Evolutionary conservation across 2,113 vertebrate genomes (phyloP).

Genomic region (Otocyon megalotis): DNA sequence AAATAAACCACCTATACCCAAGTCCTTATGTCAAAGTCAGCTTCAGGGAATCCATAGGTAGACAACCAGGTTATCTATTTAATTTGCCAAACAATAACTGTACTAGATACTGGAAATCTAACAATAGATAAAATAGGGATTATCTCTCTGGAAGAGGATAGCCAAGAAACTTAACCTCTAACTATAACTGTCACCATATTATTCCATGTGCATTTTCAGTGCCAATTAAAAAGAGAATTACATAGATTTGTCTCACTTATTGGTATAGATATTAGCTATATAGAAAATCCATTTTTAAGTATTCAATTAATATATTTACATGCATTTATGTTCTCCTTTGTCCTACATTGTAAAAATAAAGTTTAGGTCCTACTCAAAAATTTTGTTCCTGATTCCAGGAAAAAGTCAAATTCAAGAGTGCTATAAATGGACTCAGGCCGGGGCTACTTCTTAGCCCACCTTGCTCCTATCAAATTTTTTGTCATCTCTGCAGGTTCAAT

Average conservation of each 20-base stretch:
- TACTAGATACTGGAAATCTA: background rate
- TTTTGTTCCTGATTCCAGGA: background rate
- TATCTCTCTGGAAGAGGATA: background rate
- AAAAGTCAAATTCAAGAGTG: background rate
- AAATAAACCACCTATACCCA: background rate
- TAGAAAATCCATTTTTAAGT: background rate
- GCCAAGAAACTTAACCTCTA: background rate
- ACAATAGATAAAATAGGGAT: background rate
- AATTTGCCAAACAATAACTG: background rate
- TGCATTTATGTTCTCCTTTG: background rate
- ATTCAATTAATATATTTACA: background rate
- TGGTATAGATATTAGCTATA: background rate
- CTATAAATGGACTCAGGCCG: background rate
- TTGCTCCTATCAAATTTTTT: background rate
- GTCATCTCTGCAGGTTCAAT: background rate
- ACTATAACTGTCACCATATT: background rate
- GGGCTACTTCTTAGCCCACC: background rate
- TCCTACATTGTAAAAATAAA: background rate
- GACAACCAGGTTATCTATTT: background rate
- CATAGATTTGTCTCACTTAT: background rate
- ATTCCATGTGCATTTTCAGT: background rate
- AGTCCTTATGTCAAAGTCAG: background rate
- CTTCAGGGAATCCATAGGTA: background rate
- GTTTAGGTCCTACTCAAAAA: background rate
- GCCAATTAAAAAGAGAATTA: conserved; percentile 21